A percentile compares a stretch with the other conserved stretches of the same genome.
Evolutionary conservation across 2,113 vertebrate species (phyloP).

Genomic region (Electrona antarctica): DNA sequence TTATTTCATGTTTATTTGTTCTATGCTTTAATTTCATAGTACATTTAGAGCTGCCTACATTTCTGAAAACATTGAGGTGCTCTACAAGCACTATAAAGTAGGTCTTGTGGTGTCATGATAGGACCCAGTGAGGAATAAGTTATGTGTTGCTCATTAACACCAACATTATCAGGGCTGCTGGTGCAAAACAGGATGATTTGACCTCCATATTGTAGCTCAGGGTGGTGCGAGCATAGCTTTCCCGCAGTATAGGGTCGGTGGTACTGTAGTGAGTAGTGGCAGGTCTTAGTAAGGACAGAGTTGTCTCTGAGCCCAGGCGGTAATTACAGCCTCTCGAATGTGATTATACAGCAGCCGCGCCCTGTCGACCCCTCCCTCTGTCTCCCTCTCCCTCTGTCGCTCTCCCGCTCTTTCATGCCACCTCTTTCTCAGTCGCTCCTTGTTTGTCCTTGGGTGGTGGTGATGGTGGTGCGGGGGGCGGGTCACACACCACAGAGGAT

Average conservation of each 20-base stretch:
- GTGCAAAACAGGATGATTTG: constrained; percentile 2
- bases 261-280: constrained; percentile 40
- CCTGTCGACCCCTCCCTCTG: constrained; percentile 70
- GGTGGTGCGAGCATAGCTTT: constrained; percentile 6
- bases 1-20: no score
- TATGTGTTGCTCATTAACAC: no score
- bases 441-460: constrained; percentile 41
- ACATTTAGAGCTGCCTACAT: no score
- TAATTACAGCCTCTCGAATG: constrained; percentile 81
- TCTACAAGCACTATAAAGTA: background rate
- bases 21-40: no score
- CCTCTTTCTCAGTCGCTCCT: constrained; percentile 46
- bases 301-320: constrained; percentile 74
- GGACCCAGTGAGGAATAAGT: background rate
- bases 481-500: constrained; percentile 47
- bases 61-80: no score
- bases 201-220: background rate
- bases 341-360: constrained; percentile 80
- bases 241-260: constrained; percentile 48
- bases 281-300: constrained; percentile 50
- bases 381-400: constrained; percentile 46
- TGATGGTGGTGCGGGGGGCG: constrained; percentile 21
- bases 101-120: constrained; percentile 5
- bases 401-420: constrained; percentile 48
- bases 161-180: no score